Base-by-base conservation (phyloP, 2,888 invertebrate species). In the Thysanoteuthis rhombus region DNA sequence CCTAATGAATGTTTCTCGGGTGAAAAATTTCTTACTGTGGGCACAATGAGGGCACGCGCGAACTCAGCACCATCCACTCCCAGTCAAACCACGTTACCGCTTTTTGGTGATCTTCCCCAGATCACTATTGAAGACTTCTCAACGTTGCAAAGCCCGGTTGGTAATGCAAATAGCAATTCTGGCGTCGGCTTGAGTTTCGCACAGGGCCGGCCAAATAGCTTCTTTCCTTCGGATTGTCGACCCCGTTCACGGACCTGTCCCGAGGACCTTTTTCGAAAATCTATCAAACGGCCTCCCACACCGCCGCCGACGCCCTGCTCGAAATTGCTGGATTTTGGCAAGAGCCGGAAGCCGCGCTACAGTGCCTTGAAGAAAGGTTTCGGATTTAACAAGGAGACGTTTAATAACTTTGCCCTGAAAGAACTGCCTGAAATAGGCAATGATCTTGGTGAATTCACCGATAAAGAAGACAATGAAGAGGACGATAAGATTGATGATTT, bases 351-450 rank as follows among this genome's bases (percentile, higher is more conserved):
- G 22, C 92, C 92, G 19, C 91, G 91, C 28, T 91, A 40, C 40
- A 91, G 91, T 91, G 91, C 91, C 91, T 91, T 91, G 91, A 39
- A 91, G 40, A 91, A 91, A 42, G 91, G 91, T 91, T 91, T 40
- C 42, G 91, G 91, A 6, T 91, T 40, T 40, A 91, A 91, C 32
- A 91, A 91, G 40, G 39, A 91, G 40, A 42, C 91, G 10, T 4
- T 42, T n/a, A 91, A 91, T 25, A 91, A 42, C 42, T 91, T 91
- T n/a, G 42, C 42, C 36, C 91, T 91, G 0, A 91, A 91, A 91
- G 91, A 91, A 91, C 25, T 91, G 28, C 91, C 91, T 32, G 91
- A 91, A 42, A 91, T 40, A n/a, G 42, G 40, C 32, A 28, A 28
- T 8, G 91, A 91, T n/a, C 91, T 40, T 25, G 42, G 42, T 28